Evolutionary conservation across 2,888 invertebrate species (phyloP).

Genomic region (Archips crataeganus): DNA sequence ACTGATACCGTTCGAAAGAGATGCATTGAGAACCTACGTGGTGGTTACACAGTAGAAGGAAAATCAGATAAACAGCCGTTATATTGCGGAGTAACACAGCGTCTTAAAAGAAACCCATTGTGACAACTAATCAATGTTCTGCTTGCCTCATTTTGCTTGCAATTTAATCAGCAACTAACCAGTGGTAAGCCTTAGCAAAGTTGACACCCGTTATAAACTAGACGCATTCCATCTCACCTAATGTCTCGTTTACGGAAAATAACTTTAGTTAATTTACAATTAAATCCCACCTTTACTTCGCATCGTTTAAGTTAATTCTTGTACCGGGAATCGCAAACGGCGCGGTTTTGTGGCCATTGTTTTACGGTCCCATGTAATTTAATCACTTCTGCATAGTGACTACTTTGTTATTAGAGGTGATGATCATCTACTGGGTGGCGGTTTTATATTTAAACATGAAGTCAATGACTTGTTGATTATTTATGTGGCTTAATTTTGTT

Average conservation of each 20-base stretch:
- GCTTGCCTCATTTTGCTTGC: no score
- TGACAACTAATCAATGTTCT: no score
- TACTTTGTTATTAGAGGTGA: constrained; percentile 58
- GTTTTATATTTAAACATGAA: constrained; percentile 32
- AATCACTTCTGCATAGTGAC: constrained; percentile 59
- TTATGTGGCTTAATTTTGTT: neutral
- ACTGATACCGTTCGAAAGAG: neutral
- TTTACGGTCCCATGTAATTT: constrained; percentile 63
- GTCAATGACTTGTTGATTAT: constrained; percentile 4
- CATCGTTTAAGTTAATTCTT: constrained; percentile 50
- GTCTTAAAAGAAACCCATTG: no score
- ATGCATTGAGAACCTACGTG: neutral
- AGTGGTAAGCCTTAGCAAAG: no score
- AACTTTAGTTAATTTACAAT: constrained; percentile 25
- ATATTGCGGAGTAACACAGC: no score
- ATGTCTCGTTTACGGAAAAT: neutral
- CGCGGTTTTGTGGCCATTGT: constrained; percentile 61
- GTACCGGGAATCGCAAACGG: constrained; percentile 52
- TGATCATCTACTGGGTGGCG: constrained; percentile 47
- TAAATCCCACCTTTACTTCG: constrained; percentile 29
- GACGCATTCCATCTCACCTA: neutral
- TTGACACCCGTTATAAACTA: no score
- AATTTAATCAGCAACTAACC: no score
- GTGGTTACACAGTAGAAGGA: neutral
- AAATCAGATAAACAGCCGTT: no score